phyloP scores from a whole-genome alignment of 1,140 invertebrate species.

The Maniola jurtina region DNA sequence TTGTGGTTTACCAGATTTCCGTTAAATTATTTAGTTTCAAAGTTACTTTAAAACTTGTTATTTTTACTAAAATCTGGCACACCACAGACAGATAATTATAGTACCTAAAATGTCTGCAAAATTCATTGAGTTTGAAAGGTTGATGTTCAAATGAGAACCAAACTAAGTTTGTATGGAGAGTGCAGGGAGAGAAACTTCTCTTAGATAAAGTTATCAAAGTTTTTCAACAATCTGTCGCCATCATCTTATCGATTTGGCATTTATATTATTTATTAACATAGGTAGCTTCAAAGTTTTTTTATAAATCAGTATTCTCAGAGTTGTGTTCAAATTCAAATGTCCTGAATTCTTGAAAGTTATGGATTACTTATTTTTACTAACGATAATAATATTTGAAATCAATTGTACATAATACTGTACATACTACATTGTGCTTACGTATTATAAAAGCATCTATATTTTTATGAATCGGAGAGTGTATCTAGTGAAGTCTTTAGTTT shows the following conservation, averaged over 20 bases:
- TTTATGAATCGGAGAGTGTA: constrained; percentile 35
- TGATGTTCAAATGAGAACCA: neutral
- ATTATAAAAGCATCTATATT: constrained; percentile 21
- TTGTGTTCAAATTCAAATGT: neutral
- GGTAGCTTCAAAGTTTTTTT: too few relatives aligned
- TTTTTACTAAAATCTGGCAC: too few relatives aligned
- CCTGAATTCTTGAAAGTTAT: neutral
- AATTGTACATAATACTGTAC: neutral
- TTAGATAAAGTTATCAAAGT: too few relatives aligned
- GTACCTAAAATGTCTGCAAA: too few relatives aligned
- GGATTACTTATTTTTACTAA: neutral
- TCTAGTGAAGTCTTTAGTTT: constrained; percentile 31
- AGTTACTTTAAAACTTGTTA: too few relatives aligned
- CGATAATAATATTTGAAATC: neutral
- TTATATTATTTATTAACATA: too few relatives aligned
- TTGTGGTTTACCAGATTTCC: too few relatives aligned
- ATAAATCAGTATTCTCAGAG: neutral
- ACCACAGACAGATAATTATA: too few relatives aligned
- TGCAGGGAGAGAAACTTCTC: too few relatives aligned
- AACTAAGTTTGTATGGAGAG: neutral
- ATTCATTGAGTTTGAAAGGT: neutral
- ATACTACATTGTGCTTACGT: neutral
- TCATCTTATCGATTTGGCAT: too few relatives aligned
- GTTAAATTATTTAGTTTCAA: too few relatives aligned
- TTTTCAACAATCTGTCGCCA: too few relatives aligned